Conservation (phyloP, 2,888 invertebrate genomes). For the Yponomeuta sedellus region DNA sequence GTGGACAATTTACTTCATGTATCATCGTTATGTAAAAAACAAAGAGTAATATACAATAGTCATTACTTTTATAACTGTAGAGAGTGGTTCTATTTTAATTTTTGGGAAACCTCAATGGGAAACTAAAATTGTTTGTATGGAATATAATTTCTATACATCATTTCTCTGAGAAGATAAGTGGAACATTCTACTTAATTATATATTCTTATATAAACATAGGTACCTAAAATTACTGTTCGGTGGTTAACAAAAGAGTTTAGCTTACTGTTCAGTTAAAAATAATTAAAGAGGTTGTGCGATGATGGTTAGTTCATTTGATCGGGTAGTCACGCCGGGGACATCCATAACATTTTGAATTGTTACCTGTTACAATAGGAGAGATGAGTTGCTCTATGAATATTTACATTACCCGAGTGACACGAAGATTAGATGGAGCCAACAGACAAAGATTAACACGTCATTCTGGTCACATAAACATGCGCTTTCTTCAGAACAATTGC, state of each 20-base stretch:
- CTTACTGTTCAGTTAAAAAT: neutral
- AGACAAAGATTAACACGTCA: constrained; percentile 47
- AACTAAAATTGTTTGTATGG: neutral
- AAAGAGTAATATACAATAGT: neutral
- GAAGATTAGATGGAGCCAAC: constrained; percentile 53
- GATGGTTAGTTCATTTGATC: neutral
- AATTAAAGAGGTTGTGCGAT: neutral
- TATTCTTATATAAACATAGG: neutral
- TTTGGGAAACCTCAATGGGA: neutral
- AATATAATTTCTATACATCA: neutral
- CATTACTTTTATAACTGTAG: neutral
- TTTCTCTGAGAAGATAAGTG: neutral
- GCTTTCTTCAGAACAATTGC: neutral
- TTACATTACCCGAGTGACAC: constrained; percentile 40
- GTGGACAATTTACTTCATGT: constrained; percentile 9
- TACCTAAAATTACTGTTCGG: neutral
- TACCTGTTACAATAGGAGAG: constrained; percentile 44
- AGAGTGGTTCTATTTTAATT: neutral
- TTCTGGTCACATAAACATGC: constrained; percentile 28
- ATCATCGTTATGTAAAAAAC: neutral
- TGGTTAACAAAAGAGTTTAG: no score
- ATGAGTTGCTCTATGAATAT: constrained; percentile 37
- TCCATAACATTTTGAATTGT: constrained; percentile 64
- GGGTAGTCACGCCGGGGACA: constrained; percentile 52
- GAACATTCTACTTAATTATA: neutral